Percentiles rank a stretch among this genome's conserved stretches.
Conservation (phyloP, 35 echinoderm and acorn worm genomes). For the Hemicentrotus pulcherrimus region DNA sequence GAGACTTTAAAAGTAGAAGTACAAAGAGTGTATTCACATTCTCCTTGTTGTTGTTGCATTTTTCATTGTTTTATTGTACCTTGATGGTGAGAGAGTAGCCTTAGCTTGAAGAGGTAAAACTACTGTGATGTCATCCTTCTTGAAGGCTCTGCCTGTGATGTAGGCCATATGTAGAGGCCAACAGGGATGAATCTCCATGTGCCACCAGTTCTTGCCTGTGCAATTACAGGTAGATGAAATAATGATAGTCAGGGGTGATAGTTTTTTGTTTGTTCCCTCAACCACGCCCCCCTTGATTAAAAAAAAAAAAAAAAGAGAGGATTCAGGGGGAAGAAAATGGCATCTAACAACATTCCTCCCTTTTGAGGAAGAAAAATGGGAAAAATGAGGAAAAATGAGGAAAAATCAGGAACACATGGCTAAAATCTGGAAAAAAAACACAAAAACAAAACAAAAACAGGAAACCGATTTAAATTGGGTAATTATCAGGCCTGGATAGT, state of each 20-base stretch:
- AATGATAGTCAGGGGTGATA: not conserved
- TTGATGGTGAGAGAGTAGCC: conserved; percentile 56
- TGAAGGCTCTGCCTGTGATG: conserved; percentile 84
- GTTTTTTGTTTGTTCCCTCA: no score
- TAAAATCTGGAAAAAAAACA: not conserved
- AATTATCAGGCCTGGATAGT: not conserved
- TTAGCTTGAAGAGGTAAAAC: conserved; percentile 69
- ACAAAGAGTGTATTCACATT: no score
- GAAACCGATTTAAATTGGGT: not conserved
- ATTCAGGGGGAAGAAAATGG: no score
- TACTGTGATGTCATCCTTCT: conserved; percentile 57
- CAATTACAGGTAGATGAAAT: not conserved
- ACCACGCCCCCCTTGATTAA: no score
- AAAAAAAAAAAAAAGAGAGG: no score
- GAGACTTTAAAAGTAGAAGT: no score
- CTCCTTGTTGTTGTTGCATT: no score
- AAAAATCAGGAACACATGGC: not conserved
- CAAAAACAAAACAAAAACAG: not conserved
- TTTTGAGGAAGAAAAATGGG: no score
- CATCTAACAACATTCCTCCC: no score
- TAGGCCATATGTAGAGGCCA: conserved; percentile 69
- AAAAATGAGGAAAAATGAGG: no score
- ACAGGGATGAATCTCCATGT: conserved; percentile 75
- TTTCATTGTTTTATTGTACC: conserved; percentile 39
- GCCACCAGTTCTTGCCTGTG: conserved; percentile 95